Percentiles rank a stretch among this genome's conserved stretches.
Evolutionary conservation across 2,113 vertebrate species (phyloP).

Genomic region (Anoura caudifer): DNA sequence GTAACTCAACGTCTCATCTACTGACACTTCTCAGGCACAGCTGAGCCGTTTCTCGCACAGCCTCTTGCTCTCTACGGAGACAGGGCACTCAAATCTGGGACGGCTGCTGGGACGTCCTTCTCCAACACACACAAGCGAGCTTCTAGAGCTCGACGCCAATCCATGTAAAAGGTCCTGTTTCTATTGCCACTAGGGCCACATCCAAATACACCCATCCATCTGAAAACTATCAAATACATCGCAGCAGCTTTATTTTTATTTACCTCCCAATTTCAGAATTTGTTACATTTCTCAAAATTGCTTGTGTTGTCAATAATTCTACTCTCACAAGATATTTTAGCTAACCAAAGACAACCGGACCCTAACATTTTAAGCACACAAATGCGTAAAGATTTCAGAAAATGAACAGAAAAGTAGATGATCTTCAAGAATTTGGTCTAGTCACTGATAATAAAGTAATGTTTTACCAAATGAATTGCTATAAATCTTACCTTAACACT

Average conservation of each 20-base stretch:
- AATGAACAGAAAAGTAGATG: neutral
- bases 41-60: neutral
- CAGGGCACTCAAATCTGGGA: neutral
- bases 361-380: neutral
- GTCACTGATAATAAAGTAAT: neutral
- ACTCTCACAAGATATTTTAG: neutral
- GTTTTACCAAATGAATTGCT: conserved; percentile 3
- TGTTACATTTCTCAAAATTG: neutral
- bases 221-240: neutral
- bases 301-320: neutral
- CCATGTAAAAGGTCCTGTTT: neutral
- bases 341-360: neutral
- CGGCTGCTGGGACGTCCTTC: neutral
- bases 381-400: neutral
- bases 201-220: too few species aligned
- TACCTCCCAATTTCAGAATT: neutral
- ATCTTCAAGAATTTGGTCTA: neutral
- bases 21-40: neutral
- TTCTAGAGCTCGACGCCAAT: neutral
- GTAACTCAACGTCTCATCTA: neutral
- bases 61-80: neutral
- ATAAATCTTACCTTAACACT: conserved; percentile 80
- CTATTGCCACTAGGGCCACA: neutral
- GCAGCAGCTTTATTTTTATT: neutral
- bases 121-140: neutral